phyloP scores from a whole-genome alignment of 2,888 invertebrate species.

The Ormyrus rosae region DNA sequence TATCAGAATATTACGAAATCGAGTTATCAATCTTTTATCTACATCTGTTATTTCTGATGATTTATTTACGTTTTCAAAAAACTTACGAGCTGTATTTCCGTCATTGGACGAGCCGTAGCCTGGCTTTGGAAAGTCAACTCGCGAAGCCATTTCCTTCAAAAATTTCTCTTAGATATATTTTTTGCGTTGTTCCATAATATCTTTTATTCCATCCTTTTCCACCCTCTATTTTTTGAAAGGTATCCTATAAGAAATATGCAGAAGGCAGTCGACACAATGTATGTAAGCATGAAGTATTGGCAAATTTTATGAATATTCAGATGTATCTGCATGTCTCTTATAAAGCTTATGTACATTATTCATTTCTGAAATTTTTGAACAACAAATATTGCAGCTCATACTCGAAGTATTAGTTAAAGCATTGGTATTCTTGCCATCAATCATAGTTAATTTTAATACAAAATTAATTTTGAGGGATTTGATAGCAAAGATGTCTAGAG shows the following conservation, averaged over 20 bases:
- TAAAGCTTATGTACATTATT: constrained; percentile 25
- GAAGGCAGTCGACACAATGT: neutral
- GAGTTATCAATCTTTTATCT: neutral
- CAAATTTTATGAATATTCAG: neutral
- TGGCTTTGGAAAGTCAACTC: constrained; percentile 32
- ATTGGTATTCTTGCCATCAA: constrained; percentile 15
- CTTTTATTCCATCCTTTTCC: constrained; percentile 20
- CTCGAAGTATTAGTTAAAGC: constrained; percentile 33
- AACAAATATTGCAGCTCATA: constrained; percentile 33
- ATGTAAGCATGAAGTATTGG: neutral
- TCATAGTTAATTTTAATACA: no score
- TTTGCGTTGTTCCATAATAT: constrained; percentile 7
- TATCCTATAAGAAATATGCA: constrained; percentile 5
- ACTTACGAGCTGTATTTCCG: constrained; percentile 30
- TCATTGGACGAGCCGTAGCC: constrained; percentile 9
- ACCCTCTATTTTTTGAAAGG: constrained; percentile 33
- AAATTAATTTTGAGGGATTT: no score
- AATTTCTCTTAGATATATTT: constrained; percentile 12
- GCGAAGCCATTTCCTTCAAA: neutral
- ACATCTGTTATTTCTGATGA: neutral
- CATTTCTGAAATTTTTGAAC: constrained; percentile 20
- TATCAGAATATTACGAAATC: neutral
- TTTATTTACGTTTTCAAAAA: constrained; percentile 20
- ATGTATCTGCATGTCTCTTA: constrained; percentile 3
- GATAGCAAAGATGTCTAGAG: no score